Base-by-base conservation (phyloP, 2,888 invertebrate genomes). In the Drosophila stalkeri region DNA sequence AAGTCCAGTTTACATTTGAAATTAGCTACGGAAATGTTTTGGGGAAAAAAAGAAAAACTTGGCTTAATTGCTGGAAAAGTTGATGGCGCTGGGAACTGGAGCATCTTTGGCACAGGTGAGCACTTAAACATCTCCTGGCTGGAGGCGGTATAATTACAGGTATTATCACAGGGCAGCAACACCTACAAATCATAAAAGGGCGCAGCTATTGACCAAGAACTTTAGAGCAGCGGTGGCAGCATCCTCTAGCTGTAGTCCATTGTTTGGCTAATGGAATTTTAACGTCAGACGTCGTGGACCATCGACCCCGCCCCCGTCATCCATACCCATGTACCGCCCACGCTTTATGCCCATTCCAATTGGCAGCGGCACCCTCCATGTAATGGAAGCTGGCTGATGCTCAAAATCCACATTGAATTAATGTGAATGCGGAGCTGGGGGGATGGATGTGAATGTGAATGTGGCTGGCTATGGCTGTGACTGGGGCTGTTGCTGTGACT, bases 181-280 rank as follows among this genome's bases (percentile, higher is more conserved):
- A 75, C 72, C 81, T 68, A 83, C 84, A 81, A 81, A 83, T 83
- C 81, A 81, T 83, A 75, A 55, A n/a, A n/a, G 66, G 66, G 49
- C 71, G 33, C 37, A 47, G 37, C 37, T 39, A 6, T 39, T 39
- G 16, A 16, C 2, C 37, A 16, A 54, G 44, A 57, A 59, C n/a
- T 60, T 46, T 35, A 20, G 35, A 20, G 49, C 44, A 44, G 14
- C 20, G 20, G 20, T 7, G 7, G 46, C 23, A 16, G 7, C 27
- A 33, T 18, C 63, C 20, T 35, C 37, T 61, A 31, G 39, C 46
- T 39, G 16, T 16, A 41, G 49, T 66, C 61, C 63, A 70, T 62
- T 67, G 64, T 72, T 39, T 39, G 74, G 71, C 82, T 91, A 90
- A 90, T 91, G 91, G 91, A 86, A 91, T 88, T 90, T 90, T 75